Conservation (phyloP, 2,113 vertebrate species). For the Geococcyx californianus region DNA sequence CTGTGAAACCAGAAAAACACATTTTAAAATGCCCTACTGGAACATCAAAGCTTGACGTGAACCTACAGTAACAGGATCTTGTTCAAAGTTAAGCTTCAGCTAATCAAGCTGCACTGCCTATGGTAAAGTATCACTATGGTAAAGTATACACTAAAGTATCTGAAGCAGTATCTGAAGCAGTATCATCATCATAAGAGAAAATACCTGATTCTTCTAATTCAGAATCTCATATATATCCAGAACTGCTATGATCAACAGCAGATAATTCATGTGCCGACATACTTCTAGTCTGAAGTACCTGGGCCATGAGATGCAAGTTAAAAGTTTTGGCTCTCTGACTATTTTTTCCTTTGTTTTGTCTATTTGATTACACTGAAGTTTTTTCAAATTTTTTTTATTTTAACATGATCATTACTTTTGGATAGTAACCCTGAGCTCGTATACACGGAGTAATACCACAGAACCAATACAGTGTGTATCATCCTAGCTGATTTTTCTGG, state of each 20-base stretch:
- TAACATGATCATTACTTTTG: background rate
- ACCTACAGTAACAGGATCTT: background rate
- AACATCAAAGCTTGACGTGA: background rate
- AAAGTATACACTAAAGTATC: background rate
- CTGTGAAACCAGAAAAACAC: background rate
- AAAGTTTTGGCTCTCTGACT: background rate
- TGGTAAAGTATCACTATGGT: no score
- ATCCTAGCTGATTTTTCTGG: background rate
- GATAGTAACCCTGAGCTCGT: background rate
- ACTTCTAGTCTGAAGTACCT: background rate
- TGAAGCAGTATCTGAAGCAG: background rate
- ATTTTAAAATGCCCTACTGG: background rate
- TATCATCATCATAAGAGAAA: background rate
- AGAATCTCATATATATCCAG: background rate
- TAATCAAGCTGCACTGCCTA: background rate
- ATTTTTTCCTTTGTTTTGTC: background rate
- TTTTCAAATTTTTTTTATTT: background rate
- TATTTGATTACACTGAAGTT: background rate
- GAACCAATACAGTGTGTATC: background rate
- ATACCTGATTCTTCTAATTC: background rate
- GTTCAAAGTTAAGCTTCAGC: background rate
- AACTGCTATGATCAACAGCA: background rate
- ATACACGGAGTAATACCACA: background rate
- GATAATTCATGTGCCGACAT: background rate
- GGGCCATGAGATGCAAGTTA: background rate